Conservation (phyloP, 2,797 vertebrate genomes). For the Anomalospiza imberbis region DNA sequence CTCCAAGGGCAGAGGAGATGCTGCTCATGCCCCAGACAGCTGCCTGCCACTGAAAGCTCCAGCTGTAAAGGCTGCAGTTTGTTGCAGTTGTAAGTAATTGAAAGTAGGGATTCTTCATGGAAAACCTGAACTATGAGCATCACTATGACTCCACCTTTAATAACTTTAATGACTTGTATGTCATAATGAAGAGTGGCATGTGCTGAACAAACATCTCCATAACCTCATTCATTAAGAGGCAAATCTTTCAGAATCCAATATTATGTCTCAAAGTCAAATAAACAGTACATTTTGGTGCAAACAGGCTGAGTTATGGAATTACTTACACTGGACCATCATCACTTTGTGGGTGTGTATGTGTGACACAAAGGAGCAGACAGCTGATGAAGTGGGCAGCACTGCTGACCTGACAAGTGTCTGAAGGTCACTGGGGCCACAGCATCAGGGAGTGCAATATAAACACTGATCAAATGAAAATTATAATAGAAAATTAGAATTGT, state of each 20-base stretch:
- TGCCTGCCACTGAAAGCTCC: neutral
- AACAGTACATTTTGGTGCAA: constrained; percentile 29
- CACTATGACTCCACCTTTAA: constrained; percentile 40
- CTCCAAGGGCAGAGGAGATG: neutral
- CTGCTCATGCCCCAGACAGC: neutral
- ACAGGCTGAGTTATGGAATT: constrained; percentile 58
- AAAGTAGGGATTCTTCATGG: neutral
- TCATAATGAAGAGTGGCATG: constrained; percentile 1
- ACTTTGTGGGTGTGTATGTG: neutral
- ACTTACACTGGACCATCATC: neutral
- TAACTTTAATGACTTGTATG: constrained; percentile 4
- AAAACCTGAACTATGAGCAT: constrained; percentile 23
- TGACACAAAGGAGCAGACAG: constrained; percentile 1
- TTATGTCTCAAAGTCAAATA: constrained; percentile 33
- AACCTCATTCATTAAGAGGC: constrained; percentile 33
- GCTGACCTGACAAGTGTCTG: neutral
- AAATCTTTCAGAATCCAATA: neutral
- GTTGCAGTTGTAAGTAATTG: neutral
- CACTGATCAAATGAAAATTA: neutral
- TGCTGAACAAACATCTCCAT: constrained; percentile 58
- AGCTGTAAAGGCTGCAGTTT: neutral
- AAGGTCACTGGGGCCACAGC: neutral
- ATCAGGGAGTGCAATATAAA: neutral
- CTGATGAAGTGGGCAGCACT: neutral
- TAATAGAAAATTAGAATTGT: neutral